Evolutionary conservation across 2,888 invertebrate species (phyloP).

Genomic region (Troides oblongomaculatus): DNA sequence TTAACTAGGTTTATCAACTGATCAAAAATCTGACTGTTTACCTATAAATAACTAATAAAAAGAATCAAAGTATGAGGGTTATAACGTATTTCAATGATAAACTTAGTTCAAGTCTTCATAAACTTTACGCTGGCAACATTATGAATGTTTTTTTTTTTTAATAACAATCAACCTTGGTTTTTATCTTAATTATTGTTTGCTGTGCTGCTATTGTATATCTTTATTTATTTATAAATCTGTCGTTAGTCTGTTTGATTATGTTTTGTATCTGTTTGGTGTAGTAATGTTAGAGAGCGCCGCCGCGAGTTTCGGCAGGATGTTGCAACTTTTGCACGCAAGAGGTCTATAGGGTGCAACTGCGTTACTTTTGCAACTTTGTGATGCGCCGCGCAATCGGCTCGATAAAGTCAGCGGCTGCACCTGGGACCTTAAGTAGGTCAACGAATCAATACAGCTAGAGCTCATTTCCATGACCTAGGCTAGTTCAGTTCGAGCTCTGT

Average conservation of each 20-base stretch:
- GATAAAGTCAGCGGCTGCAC: slow-evolving; percentile 22
- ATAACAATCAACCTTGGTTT: background rate
- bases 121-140: background rate
- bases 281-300: background rate
- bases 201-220: background rate
- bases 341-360: background rate
- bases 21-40: too few species aligned
- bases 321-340: background rate
- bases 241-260: background rate
- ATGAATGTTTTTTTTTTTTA: background rate
- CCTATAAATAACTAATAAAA: too few species aligned
- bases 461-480: slow-evolving; percentile 21
- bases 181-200: background rate
- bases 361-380: slow-evolving; percentile 14
- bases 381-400: slow-evolving; percentile 17
- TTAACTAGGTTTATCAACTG: background rate
- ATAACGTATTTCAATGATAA: background rate
- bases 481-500: slow-evolving; percentile 18
- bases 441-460: slow-evolving; percentile 23
- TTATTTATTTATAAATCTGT: background rate
- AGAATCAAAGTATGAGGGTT: too few species aligned
- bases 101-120: background rate
- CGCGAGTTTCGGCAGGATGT: background rate
- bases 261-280: background rate
- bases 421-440: slow-evolving; percentile 22